These are phyloP conservation scores for Lerista edwardsae DNA, from an alignment of 2,797 vertebrate genomes.

Conservation along the genomic window DNA sequence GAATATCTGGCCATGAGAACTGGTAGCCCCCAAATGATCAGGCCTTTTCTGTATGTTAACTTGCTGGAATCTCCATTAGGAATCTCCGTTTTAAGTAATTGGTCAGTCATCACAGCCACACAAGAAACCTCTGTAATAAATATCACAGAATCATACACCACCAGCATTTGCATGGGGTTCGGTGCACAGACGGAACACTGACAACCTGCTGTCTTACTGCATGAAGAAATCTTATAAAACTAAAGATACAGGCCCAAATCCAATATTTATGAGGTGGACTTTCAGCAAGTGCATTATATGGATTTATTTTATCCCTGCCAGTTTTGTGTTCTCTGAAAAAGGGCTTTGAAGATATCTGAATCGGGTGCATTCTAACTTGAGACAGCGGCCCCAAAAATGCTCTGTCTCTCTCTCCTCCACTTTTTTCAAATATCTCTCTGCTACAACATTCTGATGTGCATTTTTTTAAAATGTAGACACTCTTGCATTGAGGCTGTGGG, in stretches of 20 bases:
- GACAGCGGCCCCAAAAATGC: not conserved
- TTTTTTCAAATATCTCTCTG: constrained; percentile 5
- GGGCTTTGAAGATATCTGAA: not conserved
- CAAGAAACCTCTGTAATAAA: not conserved
- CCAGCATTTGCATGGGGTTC: not conserved
- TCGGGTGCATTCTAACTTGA: not conserved
- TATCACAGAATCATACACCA: too few relatives aligned
- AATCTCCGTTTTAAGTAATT: constrained; percentile 47
- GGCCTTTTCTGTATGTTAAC: constrained; percentile 18
- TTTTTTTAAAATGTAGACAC: constrained; percentile 39
- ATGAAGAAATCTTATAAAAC: constrained; percentile 26
- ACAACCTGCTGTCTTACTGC: constrained; percentile 10
- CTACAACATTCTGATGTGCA: not conserved
- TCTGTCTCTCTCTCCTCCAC: not conserved
- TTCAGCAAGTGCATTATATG: constrained; percentile 48
- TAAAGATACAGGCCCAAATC: constrained; percentile 34
- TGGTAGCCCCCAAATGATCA: not conserved
- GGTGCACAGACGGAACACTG: constrained; percentile 33
- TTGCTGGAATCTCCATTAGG: too few relatives aligned
- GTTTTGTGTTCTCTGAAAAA: constrained; percentile 29
- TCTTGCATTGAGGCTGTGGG: not conserved
- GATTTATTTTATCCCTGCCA: constrained; percentile 36
- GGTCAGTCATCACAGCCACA: constrained; percentile 16
- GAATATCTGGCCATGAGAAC: constrained; percentile 26
- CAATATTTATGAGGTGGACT: not conserved